phyloP scores from a whole-genome alignment of 1,140 invertebrate genomes.

The Diachasma alloeum region DNA sequence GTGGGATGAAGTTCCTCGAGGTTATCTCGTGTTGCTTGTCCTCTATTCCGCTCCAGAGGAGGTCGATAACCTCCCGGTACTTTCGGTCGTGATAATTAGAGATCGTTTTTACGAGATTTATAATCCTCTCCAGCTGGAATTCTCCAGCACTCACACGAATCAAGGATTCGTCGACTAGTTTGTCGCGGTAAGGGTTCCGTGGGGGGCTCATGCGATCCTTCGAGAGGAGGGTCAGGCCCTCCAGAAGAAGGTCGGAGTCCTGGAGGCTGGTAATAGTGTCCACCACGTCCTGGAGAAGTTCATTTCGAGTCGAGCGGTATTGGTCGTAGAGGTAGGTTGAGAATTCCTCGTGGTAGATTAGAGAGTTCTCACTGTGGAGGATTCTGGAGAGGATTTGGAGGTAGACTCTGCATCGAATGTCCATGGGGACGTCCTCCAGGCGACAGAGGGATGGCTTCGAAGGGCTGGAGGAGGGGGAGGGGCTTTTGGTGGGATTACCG shows the following conservation, averaged over 20 bases:
- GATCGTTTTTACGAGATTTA: constrained; percentile 64
- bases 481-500: neutral
- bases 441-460: neutral
- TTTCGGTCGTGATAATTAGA: constrained; percentile 55
- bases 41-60: constrained; percentile 75
- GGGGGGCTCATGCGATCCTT: constrained; percentile 54
- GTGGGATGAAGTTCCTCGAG: constrained; percentile 66
- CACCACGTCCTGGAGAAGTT: constrained; percentile 44
- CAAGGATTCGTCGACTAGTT: constrained; percentile 70
- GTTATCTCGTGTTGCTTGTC: constrained; percentile 69
- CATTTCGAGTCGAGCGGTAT: neutral
- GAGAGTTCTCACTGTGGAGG: neutral
- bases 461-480: neutral
- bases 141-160: constrained; percentile 70
- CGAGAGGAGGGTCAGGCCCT: constrained; percentile 56
- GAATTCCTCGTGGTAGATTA: neutral
- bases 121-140: constrained; percentile 70
- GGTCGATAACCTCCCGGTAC: constrained; percentile 68
- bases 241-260: constrained; percentile 60
- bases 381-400: neutral
- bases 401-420: neutral
- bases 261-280: constrained; percentile 57
- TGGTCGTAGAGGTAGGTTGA: neutral
- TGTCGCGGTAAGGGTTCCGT: constrained; percentile 65
- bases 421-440: neutral